phyloP scores from a whole-genome alignment of 1,140 invertebrate genomes.

The Ostrea edulis region DNA sequence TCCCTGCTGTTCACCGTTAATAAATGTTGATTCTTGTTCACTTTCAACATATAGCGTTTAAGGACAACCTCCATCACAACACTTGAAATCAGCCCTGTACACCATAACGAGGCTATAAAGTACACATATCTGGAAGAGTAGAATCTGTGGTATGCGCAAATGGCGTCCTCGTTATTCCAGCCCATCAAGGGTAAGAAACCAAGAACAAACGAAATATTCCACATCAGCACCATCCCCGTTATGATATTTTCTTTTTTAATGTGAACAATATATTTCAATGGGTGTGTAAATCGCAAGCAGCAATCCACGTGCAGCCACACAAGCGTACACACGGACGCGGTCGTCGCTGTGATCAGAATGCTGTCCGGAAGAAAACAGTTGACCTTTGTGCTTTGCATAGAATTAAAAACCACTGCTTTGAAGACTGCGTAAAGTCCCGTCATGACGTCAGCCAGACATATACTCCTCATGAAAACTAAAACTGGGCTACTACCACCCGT shows the following conservation, averaged over 20 bases:
- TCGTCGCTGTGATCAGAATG: slow-evolving; percentile 68
- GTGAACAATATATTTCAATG: slow-evolving; percentile 57
- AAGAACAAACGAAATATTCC: slow-evolving; percentile 72
- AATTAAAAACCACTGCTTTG: slow-evolving; percentile 66
- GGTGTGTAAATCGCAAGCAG: slow-evolving; percentile 62
- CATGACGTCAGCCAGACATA: slow-evolving; percentile 68
- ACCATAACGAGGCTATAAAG: slow-evolving; percentile 56
- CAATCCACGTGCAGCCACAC: slow-evolving; percentile 70
- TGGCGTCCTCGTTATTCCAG: slow-evolving; percentile 59
- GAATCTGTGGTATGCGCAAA: slow-evolving; percentile 62
- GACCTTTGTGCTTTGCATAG: slow-evolving; percentile 55
- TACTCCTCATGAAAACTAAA: slow-evolving; percentile 70
- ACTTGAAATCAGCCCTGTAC: slow-evolving; percentile 49
- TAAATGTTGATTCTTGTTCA: slow-evolving; percentile 48
- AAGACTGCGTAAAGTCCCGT: slow-evolving; percentile 69
- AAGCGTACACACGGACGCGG: slow-evolving; percentile 61
- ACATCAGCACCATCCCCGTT: slow-evolving; percentile 67
- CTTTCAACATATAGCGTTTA: slow-evolving; percentile 42
- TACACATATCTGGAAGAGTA: slow-evolving; percentile 64
- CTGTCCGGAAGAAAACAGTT: slow-evolving; percentile 76
- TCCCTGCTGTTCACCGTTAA: slow-evolving; percentile 56
- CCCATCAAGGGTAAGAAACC: slow-evolving; percentile 73
- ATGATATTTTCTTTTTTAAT: slow-evolving; percentile 71
- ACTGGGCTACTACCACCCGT: slow-evolving; percentile 67
- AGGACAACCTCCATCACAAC: slow-evolving; percentile 53